Percentiles rank a stretch among this genome's conserved stretches.
phyloP scores from a whole-genome alignment of 2,113 vertebrate species.

The Pollimyrus isidori region DNA sequence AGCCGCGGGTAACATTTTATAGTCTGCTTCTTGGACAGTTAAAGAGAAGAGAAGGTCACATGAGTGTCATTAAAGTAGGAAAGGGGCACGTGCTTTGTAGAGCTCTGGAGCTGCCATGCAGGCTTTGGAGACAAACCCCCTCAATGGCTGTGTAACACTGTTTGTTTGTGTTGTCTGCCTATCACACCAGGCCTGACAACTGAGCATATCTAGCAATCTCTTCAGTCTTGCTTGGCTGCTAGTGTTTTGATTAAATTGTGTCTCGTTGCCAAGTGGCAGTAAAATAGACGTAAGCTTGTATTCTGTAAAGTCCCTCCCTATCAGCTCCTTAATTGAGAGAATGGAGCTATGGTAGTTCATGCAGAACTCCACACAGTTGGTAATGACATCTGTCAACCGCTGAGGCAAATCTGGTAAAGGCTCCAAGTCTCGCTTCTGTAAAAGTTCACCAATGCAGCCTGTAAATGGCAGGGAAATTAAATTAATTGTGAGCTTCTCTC shows the following conservation, averaged over 20 bases:
- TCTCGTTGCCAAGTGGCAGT: slow-evolving; percentile 17
- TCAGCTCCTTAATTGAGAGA: slow-evolving; percentile 21
- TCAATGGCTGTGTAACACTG: slow-evolving; percentile 1
- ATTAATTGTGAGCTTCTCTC: slow-evolving; percentile 1
- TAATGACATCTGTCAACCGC: slow-evolving; percentile 21
- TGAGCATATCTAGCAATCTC: neutral
- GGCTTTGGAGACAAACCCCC: slow-evolving; percentile 28
- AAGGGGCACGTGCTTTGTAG: slow-evolving; percentile 22
- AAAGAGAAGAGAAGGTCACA: neutral
- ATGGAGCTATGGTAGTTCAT: slow-evolving; percentile 13
- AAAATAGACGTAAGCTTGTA: slow-evolving; percentile 15
- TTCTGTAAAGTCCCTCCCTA: neutral
- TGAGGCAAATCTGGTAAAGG: slow-evolving; percentile 21
- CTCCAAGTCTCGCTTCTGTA: neutral
- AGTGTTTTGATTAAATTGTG: slow-evolving; percentile 16
- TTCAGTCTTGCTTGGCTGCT: slow-evolving; percentile 17
- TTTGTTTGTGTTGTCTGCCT: slow-evolving; percentile 23
- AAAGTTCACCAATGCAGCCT: slow-evolving; percentile 10
- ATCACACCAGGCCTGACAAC: slow-evolving; percentile 7
- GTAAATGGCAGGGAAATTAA: slow-evolving; percentile 9
- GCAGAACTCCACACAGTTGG: slow-evolving; percentile 16
- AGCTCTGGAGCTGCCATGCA: slow-evolving; percentile 34
- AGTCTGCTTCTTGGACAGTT: slow-evolving; percentile 38
- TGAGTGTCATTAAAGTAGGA: slow-evolving; percentile 23
- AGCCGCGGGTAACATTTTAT: slow-evolving; percentile 32